phyloP scores from a whole-genome alignment of 2,797 vertebrate genomes.

The Poeciliopsis presidionis region DNA sequence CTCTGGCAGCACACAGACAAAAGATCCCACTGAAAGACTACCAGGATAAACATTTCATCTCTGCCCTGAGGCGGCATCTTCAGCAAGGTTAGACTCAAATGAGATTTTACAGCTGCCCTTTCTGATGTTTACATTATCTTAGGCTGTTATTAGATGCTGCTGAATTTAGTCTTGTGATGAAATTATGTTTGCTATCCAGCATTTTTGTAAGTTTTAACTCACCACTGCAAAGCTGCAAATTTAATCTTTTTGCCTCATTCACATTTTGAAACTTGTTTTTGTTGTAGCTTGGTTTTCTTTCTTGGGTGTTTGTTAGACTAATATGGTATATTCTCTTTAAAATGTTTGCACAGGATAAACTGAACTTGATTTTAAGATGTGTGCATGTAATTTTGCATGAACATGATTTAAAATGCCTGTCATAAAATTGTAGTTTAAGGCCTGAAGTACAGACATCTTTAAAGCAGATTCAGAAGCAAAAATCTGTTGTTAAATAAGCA shows the following conservation, averaged over 20 bases:
- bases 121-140: not conserved
- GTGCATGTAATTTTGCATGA: not conserved
- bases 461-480: not conserved
- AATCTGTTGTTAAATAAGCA: not conserved
- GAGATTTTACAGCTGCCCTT: conserved; percentile 16
- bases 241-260: not conserved
- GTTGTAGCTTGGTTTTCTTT: not conserved
- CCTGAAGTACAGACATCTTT: not conserved
- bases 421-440: not conserved
- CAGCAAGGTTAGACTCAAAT: conserved; percentile 57
- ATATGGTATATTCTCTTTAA: not conserved
- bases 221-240: not conserved
- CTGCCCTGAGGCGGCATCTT: conserved; percentile 40
- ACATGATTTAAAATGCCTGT: not conserved
- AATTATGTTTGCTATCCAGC: not conserved
- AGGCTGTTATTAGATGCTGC: conserved; percentile 11
- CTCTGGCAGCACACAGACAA: conserved; percentile 28
- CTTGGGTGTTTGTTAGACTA: not conserved
- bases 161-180: conserved; percentile 4
- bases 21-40: conserved; percentile 34
- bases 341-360: not conserved
- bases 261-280: not conserved
- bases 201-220: not conserved
- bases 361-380: not conserved
- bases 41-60: conserved; percentile 31